Evolutionary conservation across 2,113 vertebrate species (phyloP), one percentile per base, ranked within the genome.

Genomic region (Donacobius atricapilla): DNA sequence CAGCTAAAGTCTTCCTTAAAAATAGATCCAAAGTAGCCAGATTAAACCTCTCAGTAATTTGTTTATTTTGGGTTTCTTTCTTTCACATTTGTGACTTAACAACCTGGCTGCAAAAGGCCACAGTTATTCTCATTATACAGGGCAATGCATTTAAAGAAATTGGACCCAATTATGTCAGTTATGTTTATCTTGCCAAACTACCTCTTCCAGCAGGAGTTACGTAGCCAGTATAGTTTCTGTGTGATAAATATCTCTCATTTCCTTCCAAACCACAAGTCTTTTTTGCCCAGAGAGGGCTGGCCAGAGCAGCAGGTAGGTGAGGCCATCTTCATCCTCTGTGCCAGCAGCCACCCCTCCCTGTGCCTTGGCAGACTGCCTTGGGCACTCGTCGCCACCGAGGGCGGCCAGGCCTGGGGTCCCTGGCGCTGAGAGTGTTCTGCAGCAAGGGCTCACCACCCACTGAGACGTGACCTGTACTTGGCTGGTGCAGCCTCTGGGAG

Each of bases 81-180:
- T 87, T 78, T 58, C 51, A 70, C 11, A 42, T 87, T 92, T 91
- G 63, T 86, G 82, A 83, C 71, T 95, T 93, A 90, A 89, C 35
- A 83, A 30, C 56, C 54, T 90, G 82, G 75, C 75, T 88, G 54
- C 47, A 83, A 86, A 76, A 86, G 27, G 19, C 21, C 35, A 83
- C 79, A 10, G 5, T 56, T 91, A 84, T 39, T 88, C 53, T 60
- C 66, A 68, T 84, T 75, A 75, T n/a, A 83, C 23, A 72, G 50
- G 65, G 18, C 70, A 89, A 45, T 0, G 1, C 9, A 10, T 57
- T 94, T 83, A 79, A 89, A 93, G 87, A 83, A 93, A 80, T 84
- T 37, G 73, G 70, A 83, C 68, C 16, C 48, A 89, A 35, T 85
- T 71, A 72, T 24, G 53, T 85, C 0, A 0, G 40, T 78, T 60